Conservation (phyloP, 2,113 vertebrate genomes). For the Spea bombifrons region DNA sequence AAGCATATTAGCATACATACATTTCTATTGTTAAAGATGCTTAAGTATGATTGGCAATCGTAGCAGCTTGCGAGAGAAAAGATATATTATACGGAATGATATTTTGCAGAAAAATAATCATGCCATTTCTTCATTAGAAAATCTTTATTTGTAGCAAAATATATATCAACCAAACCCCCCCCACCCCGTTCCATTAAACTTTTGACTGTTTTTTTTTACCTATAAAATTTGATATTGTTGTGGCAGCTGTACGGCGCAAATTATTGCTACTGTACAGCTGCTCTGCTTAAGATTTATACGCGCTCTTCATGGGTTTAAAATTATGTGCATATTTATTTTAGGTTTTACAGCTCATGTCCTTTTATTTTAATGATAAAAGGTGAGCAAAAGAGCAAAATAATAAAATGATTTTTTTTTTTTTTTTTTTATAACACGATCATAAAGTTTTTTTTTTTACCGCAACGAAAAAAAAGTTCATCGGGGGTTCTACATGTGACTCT, state of each 20-base stretch:
- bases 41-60: constrained; percentile 61
- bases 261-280: constrained; percentile 71
- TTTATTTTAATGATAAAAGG: constrained; percentile 71
- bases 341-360: constrained; percentile 66
- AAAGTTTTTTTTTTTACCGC: constrained; percentile 46
- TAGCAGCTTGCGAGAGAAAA: constrained; percentile 58
- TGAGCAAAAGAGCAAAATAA: constrained; percentile 67
- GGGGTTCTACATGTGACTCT: constrained; percentile 23
- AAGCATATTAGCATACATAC: constrained; percentile 60
- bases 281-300: constrained; percentile 70
- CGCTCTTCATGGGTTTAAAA: constrained; percentile 64
- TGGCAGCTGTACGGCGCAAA: constrained; percentile 71
- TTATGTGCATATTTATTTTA: constrained; percentile 73
- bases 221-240: constrained; percentile 76
- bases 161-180: constrained; percentile 64
- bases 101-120: constrained; percentile 65
- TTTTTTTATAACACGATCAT: neutral
- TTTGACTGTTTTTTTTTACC: constrained; percentile 74
- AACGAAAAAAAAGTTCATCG: constrained; percentile 49
- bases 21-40: constrained; percentile 56
- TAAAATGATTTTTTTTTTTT: constrained; percentile 52
- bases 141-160: constrained; percentile 73
- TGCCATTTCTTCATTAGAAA: constrained; percentile 73
- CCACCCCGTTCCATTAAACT: constrained; percentile 65
- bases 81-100: constrained; percentile 62